Base-by-base conservation (phyloP, 2,797 vertebrate genomes). In the Coccyzus lansbergi region DNA sequence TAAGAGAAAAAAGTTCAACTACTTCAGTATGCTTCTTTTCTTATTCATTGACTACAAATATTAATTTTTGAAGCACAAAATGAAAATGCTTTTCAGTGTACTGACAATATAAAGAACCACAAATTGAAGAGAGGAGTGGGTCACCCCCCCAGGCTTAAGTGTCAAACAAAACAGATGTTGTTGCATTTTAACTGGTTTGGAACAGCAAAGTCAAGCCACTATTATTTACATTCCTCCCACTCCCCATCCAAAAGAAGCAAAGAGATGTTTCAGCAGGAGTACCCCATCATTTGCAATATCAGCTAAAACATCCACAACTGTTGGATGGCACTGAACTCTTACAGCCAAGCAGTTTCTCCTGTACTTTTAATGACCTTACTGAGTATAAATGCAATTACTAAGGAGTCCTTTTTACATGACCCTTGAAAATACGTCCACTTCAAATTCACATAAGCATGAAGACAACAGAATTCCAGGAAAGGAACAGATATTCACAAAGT, bases 61-160 rank as follows among this genome's bases (percentile, higher is more conserved):
- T 55, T 55, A 71, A 94, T 81, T 94, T 72, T n/a, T 94, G 82
- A 63, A 87, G 64, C 55, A 85, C 31, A 89, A 92, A 84, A 42
- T 79, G 86, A 9, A 69, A 94, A 70, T 74, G 56, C 60, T 86
- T 93, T 78, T 75, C 77, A 58, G n/a, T 12, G 28, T 58, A 48
- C n/a, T 38, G 19, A 58, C 70, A 51, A 79, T 60, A 82, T 63
- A 59, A 92, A 71, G 91, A 93, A 62, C 22, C 18, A 63, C n/a
- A 83, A 74, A 86, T 86, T 49, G 63, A 21, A 75, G 8, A 2
- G 19, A 31, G 55, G n/a, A 82, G n/a, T 33, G 38, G 29, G 49
- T 63, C 83, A 46, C 76, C 38, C 19, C 60, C 48, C 72, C 34
- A 19, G 31, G 56, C 36, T 85, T 65, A 24, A 78, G 21, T 10